Conservation (phyloP, 2,888 invertebrate genomes). For the Yponomeuta sedellus region DNA sequence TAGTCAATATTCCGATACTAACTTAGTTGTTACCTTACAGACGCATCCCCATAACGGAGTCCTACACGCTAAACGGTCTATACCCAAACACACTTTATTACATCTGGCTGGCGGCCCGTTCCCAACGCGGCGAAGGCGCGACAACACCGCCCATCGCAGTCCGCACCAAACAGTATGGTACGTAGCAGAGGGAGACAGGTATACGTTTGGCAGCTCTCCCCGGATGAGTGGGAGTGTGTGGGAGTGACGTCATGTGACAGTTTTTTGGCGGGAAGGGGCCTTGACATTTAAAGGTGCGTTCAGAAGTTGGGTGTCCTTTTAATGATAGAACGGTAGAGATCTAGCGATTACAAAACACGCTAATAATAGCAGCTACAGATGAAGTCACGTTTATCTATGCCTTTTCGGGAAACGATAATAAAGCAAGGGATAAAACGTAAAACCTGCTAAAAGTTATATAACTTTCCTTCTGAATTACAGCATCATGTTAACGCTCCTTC, state of each 20-base stretch:
- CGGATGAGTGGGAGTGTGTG: constrained; percentile 17
- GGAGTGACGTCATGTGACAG: constrained; percentile 16
- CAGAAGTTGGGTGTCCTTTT: not conserved
- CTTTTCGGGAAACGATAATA: too few species aligned
- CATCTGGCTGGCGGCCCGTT: constrained; percentile 96
- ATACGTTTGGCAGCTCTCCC: constrained; percentile 9
- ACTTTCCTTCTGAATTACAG: not conserved
- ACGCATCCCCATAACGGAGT: constrained; percentile 88
- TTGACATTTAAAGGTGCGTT: not conserved
- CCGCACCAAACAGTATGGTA: constrained; percentile 98
- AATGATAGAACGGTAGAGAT: too few species aligned
- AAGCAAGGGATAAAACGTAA: too few species aligned
- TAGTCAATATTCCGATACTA: too few species aligned
- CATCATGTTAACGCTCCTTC: not conserved
- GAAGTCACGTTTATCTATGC: too few species aligned
- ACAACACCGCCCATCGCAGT: constrained; percentile 96
- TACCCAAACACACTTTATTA: constrained; percentile 98
- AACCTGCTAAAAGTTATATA: too few species aligned
- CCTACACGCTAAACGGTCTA: constrained; percentile 91
- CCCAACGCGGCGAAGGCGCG: constrained; percentile 95
- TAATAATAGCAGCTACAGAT: too few species aligned
- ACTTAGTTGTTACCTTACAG: constrained; percentile 35
- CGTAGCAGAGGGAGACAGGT: constrained; percentile 55
- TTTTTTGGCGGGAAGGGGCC: constrained; percentile 10
- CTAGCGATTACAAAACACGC: too few species aligned